Percentiles rank a stretch among this genome's conserved stretches.
phyloP scores from a whole-genome alignment of 2,888 invertebrate species.

The Julus scandinavius region DNA sequence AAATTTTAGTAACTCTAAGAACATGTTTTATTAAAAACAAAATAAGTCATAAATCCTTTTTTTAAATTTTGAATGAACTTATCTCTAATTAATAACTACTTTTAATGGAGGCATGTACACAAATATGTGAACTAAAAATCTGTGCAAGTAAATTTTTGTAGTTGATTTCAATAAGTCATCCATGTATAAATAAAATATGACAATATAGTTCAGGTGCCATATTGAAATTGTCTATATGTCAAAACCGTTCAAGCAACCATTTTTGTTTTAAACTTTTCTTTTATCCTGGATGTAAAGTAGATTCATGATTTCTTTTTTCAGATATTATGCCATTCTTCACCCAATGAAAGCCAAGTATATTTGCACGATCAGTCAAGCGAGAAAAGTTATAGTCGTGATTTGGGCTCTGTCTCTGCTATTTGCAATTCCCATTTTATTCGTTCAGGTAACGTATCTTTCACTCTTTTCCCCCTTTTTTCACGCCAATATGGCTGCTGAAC shows the following conservation, averaged over 20 bases:
- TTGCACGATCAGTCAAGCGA: conserved; percentile 75
- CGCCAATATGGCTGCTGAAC: conserved; percentile 21
- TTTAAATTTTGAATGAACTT: no score
- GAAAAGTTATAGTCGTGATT: conserved; percentile 72
- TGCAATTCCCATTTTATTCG: conserved; percentile 73
- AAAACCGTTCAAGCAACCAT: background rate
- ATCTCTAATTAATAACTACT: no score
- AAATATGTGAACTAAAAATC: no score
- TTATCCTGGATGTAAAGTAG: background rate
- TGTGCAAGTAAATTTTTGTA: no score
- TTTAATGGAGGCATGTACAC: no score
- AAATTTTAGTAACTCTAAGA: no score
- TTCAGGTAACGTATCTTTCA: conserved; percentile 68
- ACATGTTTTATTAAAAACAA: no score
- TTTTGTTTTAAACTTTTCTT: background rate
- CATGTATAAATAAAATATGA: no score
- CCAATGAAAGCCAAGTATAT: conserved; percentile 77
- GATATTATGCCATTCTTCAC: conserved; percentile 78
- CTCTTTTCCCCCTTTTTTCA: background rate
- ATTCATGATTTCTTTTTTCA: conserved; percentile 61
- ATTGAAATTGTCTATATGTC: no score
- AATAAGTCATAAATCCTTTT: no score
- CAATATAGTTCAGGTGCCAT: no score
- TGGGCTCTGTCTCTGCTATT: conserved; percentile 73
- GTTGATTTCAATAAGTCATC: no score